These are phyloP conservation scores for Pachypeltis micranthus DNA, from an alignment of 1,140 invertebrate species.

Conservation along the genomic window DNA sequence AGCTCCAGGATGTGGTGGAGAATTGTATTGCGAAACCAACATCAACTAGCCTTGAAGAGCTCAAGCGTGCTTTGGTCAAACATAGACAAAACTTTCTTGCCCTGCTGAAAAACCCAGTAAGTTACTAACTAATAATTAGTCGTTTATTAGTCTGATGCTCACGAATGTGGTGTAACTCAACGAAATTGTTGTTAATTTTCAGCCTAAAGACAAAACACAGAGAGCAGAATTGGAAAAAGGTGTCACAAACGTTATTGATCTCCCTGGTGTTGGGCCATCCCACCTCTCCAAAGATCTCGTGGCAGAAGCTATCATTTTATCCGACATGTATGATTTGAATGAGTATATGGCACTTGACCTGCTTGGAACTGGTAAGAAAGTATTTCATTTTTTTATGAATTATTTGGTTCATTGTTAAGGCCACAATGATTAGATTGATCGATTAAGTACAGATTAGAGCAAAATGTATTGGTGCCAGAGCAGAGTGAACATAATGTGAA, in stretches of 20 bases:
- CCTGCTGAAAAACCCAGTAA: slow-evolving; percentile 76
- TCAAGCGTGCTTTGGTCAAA: slow-evolving; percentile 64
- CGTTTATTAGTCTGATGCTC: neutral
- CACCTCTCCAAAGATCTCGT: slow-evolving; percentile 71
- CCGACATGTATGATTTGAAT: slow-evolving; percentile 90
- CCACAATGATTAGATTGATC: no score
- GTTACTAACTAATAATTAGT: no score
- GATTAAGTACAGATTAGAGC: no score
- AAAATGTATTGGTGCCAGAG: no score
- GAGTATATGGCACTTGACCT: slow-evolving; percentile 82
- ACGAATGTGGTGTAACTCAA: neutral
- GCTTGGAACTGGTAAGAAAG: slow-evolving; percentile 55
- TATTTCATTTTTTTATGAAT: no score
- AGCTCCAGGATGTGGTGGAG: slow-evolving; percentile 60
- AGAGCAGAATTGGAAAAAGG: slow-evolving; percentile 69
- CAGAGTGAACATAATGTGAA: no score
- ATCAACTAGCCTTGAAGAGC: slow-evolving; percentile 53
- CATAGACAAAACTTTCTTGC: slow-evolving; percentile 82
- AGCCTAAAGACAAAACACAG: slow-evolving; percentile 66
- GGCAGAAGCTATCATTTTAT: slow-evolving; percentile 81
- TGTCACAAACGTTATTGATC: slow-evolving; percentile 60
- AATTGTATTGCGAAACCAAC: slow-evolving; percentile 51
- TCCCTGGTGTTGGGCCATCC: slow-evolving; percentile 62
- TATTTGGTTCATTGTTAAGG: no score
- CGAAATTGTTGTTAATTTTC: neutral